These are phyloP conservation scores for Mormoops blainvillei DNA, from an alignment of 2,113 vertebrate genomes.

Conservation along the genomic window DNA sequence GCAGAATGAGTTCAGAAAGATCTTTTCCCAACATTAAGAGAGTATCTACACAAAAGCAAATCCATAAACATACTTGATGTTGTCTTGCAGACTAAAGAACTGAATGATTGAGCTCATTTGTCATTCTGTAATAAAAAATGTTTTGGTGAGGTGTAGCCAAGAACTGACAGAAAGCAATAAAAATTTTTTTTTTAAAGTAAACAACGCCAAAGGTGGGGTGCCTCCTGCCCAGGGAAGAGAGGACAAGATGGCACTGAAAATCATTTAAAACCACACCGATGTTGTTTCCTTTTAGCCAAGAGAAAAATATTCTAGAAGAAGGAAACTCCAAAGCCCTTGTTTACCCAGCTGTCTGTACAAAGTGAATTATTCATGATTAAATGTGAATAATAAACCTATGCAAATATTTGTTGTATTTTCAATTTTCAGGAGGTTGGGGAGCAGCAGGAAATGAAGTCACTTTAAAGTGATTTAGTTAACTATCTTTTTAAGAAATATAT, in stretches of 20 bases:
- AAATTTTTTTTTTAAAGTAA: background rate
- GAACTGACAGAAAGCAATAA: constrained; percentile 4
- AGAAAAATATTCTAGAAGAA: constrained; percentile 50
- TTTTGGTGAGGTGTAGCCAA: background rate
- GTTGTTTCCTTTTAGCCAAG: constrained; percentile 25
- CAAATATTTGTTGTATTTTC: constrained; percentile 71
- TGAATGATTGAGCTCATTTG: background rate
- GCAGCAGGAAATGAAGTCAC: constrained; percentile 67
- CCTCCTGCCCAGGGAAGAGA: background rate
- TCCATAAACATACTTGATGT: background rate
- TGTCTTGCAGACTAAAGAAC: background rate
- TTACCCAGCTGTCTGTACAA: constrained; percentile 73
- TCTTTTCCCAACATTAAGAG: background rate
- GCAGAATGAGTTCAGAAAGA: background rate
- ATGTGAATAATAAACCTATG: constrained; percentile 72
- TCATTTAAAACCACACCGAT: constrained; percentile 21
- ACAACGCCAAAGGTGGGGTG: background rate
- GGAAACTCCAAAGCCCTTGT: constrained; percentile 60
- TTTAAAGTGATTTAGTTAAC: constrained; percentile 46
- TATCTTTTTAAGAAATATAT: constrained; percentile 39
- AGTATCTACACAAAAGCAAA: background rate
- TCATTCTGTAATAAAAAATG: background rate
- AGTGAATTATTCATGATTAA: constrained; percentile 76
- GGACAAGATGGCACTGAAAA: background rate
- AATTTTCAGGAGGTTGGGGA: constrained; percentile 44